Base-by-base conservation (phyloP, 2,888 invertebrate genomes). In the Nephrotoma flavescens region DNA sequence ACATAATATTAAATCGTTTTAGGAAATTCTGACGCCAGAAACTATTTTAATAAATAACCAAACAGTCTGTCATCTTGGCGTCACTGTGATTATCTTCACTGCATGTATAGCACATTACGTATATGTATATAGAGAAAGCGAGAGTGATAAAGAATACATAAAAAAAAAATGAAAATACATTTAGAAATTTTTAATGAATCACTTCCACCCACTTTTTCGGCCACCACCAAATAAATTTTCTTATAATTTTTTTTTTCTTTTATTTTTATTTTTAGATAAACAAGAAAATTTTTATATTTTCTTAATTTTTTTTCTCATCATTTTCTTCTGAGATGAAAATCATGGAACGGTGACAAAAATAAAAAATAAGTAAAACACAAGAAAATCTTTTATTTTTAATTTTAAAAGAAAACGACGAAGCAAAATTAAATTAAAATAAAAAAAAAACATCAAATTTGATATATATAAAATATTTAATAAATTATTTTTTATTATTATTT, bases 271-370 rank as follows among this genome's bases (percentile, higher is more conserved):
- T 84, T 84, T 84, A 84, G 84, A 84, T 84, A 84, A 84, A 84
- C 41, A 84, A 42, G 41, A 84, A 84, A 42, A 42, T 42, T 84
- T 15, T n/a, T 71, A 31, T 31, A 71, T 42, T 84, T 84, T 84
- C 84, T 84, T 15, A 84, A 71, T 71, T 84, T 84, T 42, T 12
- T 83, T 83, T 42, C 42, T 84, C 42, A 42, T 71, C 11, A 11
- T 86, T 45, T 83, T 31, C 45, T 85, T 87, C 87, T 71, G 87
- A 88, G 87, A 86, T 87, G 41, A 52, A 87, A 87, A 87, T 83
- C 86, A 88, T 88, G 88, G 87, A 87, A 88, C 88, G 87, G 88
- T 88, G 88, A 88, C 88, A 86, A 87, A 87, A 87, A 84, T 86
- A 86, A 42, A 86, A 87, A n/a, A 71, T 86, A 41, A 71, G 71